Conservation (phyloP, 2,888 invertebrate genomes). For the Dolichopus griseipennis region DNA sequence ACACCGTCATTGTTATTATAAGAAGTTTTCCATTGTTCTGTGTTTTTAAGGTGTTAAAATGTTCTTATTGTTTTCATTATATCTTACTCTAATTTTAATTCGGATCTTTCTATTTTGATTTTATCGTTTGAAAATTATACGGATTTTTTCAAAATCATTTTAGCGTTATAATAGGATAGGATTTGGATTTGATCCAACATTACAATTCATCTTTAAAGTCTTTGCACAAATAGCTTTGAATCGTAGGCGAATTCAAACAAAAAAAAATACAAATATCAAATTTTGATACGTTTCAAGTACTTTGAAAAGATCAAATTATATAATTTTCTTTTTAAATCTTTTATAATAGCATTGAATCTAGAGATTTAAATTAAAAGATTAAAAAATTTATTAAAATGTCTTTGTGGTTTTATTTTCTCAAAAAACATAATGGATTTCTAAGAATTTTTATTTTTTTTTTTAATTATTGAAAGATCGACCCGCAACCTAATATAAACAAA, state of each 20-base stretch:
- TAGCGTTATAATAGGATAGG: conserved; percentile 1
- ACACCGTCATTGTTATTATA: neutral
- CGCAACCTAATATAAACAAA: too few species aligned
- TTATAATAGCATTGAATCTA: neutral
- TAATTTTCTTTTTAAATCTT: neutral
- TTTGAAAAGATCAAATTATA: neutral
- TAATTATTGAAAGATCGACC: too few species aligned
- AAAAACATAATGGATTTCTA: neutral
- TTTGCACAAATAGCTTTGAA: too few species aligned
- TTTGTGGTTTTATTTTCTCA: neutral
- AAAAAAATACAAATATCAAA: neutral
- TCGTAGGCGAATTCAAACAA: too few species aligned
- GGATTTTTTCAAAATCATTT: neutral
- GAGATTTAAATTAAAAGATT: neutral
- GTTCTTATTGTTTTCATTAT: neutral
- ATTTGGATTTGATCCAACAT: neutral
- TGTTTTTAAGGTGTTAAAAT: neutral
- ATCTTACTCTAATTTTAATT: neutral
- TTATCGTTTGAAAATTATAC: neutral
- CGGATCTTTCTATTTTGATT: neutral
- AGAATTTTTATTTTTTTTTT: neutral
- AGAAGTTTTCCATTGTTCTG: neutral
- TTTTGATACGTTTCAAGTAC: neutral
- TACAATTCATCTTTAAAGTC: too few species aligned
- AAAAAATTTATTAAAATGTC: neutral